Base-by-base conservation (phyloP, 2,888 invertebrate genomes). In the Pheosia gnoma region DNA sequence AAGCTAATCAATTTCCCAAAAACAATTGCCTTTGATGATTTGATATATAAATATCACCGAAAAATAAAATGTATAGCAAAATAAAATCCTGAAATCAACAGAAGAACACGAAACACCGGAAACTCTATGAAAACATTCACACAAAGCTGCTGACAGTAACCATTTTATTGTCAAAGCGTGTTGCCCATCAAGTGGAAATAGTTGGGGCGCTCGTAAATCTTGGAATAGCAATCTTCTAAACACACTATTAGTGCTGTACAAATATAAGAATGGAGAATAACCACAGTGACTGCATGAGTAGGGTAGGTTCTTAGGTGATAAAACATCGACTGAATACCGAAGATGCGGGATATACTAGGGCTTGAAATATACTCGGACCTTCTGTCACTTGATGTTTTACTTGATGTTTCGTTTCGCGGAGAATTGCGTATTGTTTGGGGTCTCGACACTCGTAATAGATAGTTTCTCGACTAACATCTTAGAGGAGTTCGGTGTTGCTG, bases 161-260 rank as follows among this genome's bases (percentile, higher is more conserved):
- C 78, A 86, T 90, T 92, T 93, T 91, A 92, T 88, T 89, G 84
- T 88, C 87, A 78, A 73, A 79, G 74, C 82, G 81, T 86, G 82
- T 85, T 86, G 83, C 79, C 83, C 80, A 78, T 85, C 84, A 85
- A 85, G 85, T 88, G 83, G 81, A 82, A 88, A 88, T 86, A 86
- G 85, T 82, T 78, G 75, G 80, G 74, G 71, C 69, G 74, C 75
- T 90, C 90, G 87, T 93, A 88, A 92, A 92, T 86, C 86, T 86
- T 67, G 66, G 80, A 88, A 91, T 87, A 89, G 87, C 81, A 76
- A 83, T 85, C 82, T 82, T 79, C 79, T 76, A 75, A 66, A 78
- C 72, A 79, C 72, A 75, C 81, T 83, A 82, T 82, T 81, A 75
- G 74, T 80, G 67, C 71, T 80, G 68, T 76, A 81, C 73, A 82